Conservation (phyloP, 2,113 vertebrate genomes). For the Sarotherodon lohbergeri region DNA sequence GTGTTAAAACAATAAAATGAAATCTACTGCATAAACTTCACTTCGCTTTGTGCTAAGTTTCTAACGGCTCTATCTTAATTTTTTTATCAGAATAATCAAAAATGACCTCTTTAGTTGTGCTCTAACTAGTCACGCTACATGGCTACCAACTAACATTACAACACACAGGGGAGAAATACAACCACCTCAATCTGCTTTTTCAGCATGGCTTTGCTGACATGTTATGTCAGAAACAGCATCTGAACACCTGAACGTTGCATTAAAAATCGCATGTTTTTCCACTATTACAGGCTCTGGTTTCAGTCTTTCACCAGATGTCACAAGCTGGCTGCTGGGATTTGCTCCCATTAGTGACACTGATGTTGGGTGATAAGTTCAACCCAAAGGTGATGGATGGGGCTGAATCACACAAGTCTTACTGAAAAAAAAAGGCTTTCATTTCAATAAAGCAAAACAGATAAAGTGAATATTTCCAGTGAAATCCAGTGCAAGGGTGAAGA, state of each 20-base stretch:
- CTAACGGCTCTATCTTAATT: background rate
- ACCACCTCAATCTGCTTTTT: background rate
- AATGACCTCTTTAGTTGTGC: background rate
- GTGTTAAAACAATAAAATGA: background rate
- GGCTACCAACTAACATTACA: background rate
- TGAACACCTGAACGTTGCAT: background rate
- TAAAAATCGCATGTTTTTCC: background rate
- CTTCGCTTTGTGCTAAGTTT: accelerated
- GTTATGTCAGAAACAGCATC: background rate
- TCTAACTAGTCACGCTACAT: background rate
- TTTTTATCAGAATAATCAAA: background rate
- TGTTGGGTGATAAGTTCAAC: background rate
- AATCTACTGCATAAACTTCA: background rate
- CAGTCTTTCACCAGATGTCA: background rate
- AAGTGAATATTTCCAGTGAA: background rate
- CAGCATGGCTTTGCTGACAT: background rate
- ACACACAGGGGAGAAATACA: accelerated
- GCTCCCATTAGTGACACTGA: background rate
- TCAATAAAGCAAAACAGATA: background rate
- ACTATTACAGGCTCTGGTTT: background rate
- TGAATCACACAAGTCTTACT: background rate
- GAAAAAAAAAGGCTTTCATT: background rate
- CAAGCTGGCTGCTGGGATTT: background rate
- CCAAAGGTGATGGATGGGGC: background rate
- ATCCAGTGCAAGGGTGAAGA: background rate